phyloP scores from a whole-genome alignment of 2,888 invertebrate species.

The Neoaliturus tenellus region DNA sequence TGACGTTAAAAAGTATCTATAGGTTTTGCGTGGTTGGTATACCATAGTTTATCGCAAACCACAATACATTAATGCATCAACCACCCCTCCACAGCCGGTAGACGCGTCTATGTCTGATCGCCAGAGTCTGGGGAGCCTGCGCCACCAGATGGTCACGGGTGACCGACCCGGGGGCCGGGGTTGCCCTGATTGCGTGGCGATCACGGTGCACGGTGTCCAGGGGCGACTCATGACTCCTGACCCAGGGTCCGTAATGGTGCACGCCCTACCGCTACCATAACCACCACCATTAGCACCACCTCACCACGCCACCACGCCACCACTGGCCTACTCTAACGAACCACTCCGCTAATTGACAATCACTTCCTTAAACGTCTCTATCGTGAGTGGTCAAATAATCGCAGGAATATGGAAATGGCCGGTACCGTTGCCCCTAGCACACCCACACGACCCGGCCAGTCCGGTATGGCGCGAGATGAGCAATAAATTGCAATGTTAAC shows the following conservation, averaged over 20 bases:
- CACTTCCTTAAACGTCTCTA: constrained; percentile 18
- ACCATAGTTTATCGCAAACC: too few species aligned
- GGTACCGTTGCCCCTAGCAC: not conserved
- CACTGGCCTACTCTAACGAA: constrained; percentile 24
- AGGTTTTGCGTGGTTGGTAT: too few species aligned
- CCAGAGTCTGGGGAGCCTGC: too few species aligned
- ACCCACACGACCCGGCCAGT: not conserved
- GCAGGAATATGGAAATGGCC: constrained; percentile 6
- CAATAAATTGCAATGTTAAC: not conserved
- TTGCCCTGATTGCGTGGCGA: constrained; percentile 6
- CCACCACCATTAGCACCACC: constrained; percentile 17
- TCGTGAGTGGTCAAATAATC: constrained; percentile 29
- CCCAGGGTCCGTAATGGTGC: not conserved
- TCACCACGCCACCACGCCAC: too few species aligned
- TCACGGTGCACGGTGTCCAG: not conserved
- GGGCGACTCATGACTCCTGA: not conserved
- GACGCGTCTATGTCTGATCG: too few species aligned
- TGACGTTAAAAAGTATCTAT: too few species aligned
- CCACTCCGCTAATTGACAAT: constrained; percentile 1
- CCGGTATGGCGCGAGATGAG: not conserved
- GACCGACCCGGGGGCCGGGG: not conserved
- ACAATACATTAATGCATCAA: too few species aligned
- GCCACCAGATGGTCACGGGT: not conserved
- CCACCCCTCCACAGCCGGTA: too few species aligned
- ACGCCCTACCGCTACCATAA: constrained; percentile 1